A percentile compares a stretch with the other conserved stretches of the same genome.
Evolutionary conservation across 2,888 invertebrate genomes (phyloP).

Genomic region (Automeris io): DNA sequence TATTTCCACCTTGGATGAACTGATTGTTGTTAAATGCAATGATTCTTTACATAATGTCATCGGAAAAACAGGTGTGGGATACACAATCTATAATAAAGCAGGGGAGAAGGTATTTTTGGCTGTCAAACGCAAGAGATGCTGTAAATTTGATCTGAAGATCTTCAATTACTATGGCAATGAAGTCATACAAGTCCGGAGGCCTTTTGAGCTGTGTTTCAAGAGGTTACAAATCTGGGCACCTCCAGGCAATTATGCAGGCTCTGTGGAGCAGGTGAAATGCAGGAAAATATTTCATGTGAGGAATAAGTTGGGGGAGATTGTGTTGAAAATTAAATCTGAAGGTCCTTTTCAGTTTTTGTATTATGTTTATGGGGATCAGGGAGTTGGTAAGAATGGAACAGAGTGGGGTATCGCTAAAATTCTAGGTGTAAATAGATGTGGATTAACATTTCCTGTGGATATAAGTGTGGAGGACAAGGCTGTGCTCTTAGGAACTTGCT

Average conservation of each 20-base stretch:
- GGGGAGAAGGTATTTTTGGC: slow-evolving; percentile 53
- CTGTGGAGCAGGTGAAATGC: slow-evolving; percentile 24
- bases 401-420: slow-evolving; percentile 15
- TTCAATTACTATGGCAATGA: slow-evolving; percentile 54
- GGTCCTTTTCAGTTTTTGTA: slow-evolving; percentile 20
- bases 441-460: slow-evolving; percentile 34
- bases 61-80: slow-evolving; percentile 26
- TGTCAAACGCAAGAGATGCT: slow-evolving; percentile 22
- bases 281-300: slow-evolving; percentile 28
- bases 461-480: slow-evolving; percentile 35
- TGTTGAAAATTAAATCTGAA: slow-evolving; percentile 28
- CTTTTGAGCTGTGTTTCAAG: slow-evolving; percentile 25
- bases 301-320: slow-evolving; percentile 20
- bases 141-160: slow-evolving; percentile 33
- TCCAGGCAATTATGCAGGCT: slow-evolving; percentile 41
- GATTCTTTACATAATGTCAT: slow-evolving; percentile 41
- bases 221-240: slow-evolving; percentile 41
- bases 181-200: slow-evolving; percentile 36
- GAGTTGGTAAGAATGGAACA: slow-evolving; percentile 32
- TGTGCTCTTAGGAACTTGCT: slow-evolving; percentile 41
- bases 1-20: slow-evolving; percentile 31
- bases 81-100: slow-evolving; percentile 44
- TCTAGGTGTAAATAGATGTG: slow-evolving; percentile 23
- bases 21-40: slow-evolving; percentile 34
- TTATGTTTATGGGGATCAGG: slow-evolving; percentile 21